Evolutionary conservation across 2,113 vertebrate genomes (phyloP), one percentile per base, ranked within the genome.

Genomic region (Oreochromis niloticus): DNA sequence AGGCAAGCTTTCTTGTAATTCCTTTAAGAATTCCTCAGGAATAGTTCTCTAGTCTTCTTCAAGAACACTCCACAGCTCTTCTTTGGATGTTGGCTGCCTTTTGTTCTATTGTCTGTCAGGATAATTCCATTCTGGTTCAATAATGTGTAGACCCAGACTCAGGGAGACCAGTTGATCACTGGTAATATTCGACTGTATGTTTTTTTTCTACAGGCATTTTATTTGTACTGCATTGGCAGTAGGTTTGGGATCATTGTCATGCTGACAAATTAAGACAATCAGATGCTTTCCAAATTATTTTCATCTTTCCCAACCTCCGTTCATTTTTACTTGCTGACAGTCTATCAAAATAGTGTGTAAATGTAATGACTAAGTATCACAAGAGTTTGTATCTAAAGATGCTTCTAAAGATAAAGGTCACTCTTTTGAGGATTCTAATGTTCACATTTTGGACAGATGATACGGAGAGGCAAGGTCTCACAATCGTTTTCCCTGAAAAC

Each of bases 61-160:
- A 5, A 61, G 27, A 61, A 61, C 8, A 32, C 1, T 8, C 14
- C 27, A 0, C 27, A 32, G 14, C 57, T 61, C 27, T 61, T 32
- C 27, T 61, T 61, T 61, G 57, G 27, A 59, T 17, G 57, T 2
- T 57, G 55, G 24, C 55, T 30, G 12, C 55, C 56, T 59, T 59
- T 59, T 16, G 56, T 16, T 59, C 56, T 59, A 14, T 59, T 61
- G 3, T 19, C 30, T 0, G 8, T 61, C 57, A 34, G 57, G 30
- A 34, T 61, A 61, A 61, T 32, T 61, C 3, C 1, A 17, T 32
- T 4, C 57, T 61, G 57, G 30, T 6, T 61, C 57, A 61, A 32
- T 61, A 61, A 2, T 34, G 57, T 4, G 57, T 61, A 3, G 30
- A 17, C 27, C 27, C 27, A 0, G 5, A 8, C 57, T 61, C 27